These are phyloP conservation scores for Malurus melanocephalus DNA, from an alignment of 2,113 vertebrate genomes.

Conservation along the genomic window DNA sequence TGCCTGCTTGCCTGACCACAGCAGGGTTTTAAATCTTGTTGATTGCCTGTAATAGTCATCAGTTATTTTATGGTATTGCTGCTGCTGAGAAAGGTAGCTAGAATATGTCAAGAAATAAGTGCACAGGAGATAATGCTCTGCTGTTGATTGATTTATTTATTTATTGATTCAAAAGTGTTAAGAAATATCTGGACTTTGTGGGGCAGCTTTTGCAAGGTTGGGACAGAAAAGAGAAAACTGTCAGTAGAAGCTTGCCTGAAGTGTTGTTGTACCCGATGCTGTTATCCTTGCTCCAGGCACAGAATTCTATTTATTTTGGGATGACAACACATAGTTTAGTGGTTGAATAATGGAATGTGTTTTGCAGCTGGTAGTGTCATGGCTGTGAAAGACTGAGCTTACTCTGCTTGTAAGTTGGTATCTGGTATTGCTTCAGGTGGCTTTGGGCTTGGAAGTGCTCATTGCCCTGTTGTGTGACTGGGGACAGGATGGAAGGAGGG, in stretches of 20 bases:
- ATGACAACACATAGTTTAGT: not conserved
- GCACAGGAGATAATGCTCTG: not conserved
- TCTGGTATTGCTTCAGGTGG: not conserved
- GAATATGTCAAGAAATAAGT: not conserved
- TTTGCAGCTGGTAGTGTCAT: not conserved
- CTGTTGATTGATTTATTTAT: not conserved
- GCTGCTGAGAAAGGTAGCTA: not conserved
- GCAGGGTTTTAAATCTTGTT: constrained; percentile 5
- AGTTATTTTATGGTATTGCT: not conserved
- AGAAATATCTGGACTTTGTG: not conserved
- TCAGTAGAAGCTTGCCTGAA: not conserved
- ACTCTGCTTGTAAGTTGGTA: not conserved
- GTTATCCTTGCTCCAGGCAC: not conserved
- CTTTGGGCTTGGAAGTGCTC: not conserved
- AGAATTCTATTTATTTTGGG: not conserved
- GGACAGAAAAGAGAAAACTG: not conserved
- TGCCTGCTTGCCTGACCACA: not conserved
- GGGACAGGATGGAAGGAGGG: not conserved
- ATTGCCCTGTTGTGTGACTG: not conserved
- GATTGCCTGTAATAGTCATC: not conserved
- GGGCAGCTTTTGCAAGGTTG: not conserved
- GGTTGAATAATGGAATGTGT: not conserved
- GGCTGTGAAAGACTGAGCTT: not conserved
- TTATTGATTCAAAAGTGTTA: not conserved
- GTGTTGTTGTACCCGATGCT: not conserved